Evolutionary conservation across 2,113 vertebrate species (phyloP), one percentile per base, ranked within the genome.

Genomic region (Triplophysa dalaica): DNA sequence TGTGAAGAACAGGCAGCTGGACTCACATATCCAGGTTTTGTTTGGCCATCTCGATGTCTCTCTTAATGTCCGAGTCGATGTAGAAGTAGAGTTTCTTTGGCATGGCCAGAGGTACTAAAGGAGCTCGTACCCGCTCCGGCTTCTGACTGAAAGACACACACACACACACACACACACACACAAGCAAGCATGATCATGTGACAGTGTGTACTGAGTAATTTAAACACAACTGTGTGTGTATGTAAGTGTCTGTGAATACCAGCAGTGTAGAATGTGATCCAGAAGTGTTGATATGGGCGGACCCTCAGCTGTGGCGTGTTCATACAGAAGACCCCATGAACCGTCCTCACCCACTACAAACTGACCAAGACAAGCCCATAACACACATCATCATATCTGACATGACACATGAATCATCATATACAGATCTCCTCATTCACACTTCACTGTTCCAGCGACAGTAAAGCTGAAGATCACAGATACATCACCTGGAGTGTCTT

Each of bases 301-400:
- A 5, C 93, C 94, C 79, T 95, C 94, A 0, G 93, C 93, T 0
- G 91, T 92, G 41, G 94, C 93, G 61, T 93, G 93, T 69, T 95
- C 94, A 29, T 95, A 95, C 78, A 95, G 85, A 11, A 95, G 90
- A 21, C 94, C 94, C 87, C 93, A 95, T 0, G 93, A 94, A 1
- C 94, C 94, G 29, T 95, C 94, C 87, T 95, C 94, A 0, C 94
- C 93, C 6, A 95, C 91, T 64, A 95, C 93, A 84, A 95, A 94
- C 94, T 95, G 83, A 5, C 79, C 60, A 54, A 29, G 10, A 33
- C 12, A 54, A n/a, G 12, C 43, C 8, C 43, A 45, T 45, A 9
- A 45, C 43, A 45, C 43, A 45, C 43, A 9, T 45, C 43, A 12
- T 45, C 10, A 45, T 45, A 45, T 45, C 33, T 38, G 33, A 38